Evolutionary conservation across 2,797 vertebrate genomes (phyloP), one percentile per base, ranked within the genome.

Genomic region (Adrianichthys oophorus): DNA sequence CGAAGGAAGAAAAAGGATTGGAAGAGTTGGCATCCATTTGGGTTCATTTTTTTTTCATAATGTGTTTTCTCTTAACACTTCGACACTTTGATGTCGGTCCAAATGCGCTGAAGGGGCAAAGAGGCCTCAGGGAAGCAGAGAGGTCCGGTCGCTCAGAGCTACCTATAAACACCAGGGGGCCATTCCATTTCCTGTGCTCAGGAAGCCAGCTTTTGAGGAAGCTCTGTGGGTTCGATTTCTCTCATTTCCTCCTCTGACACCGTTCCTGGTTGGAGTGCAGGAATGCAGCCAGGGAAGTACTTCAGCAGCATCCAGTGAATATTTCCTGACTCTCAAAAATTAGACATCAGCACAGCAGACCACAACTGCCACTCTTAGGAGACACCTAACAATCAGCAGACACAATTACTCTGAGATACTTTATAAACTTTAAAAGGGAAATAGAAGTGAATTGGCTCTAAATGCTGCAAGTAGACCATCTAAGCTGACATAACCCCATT

Each of bases 401-500:
- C 58, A 46, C 81, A 85, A 86, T 84, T 83, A 84, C 68, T 66
- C 75, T 44, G 52, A 80, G 76, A 74, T 83, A 85, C 83, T 88
- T 87, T 84, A 60, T 68, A 60, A 86, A 86, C 74, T 87, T 83
- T 74, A 82, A 82, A 83, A 84, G 80, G 86, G 87, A 70, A 64
- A 76, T 78, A 86, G 86, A 85, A 80, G 80, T 80, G 79, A 76
- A 70, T 66, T 41, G 57, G 74, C 79, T 80, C 84, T 84, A 84
- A 86, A 84, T 83, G 76, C 83, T 68, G 82, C 80, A 79, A 77
- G 77, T 57, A 70, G 72, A 74, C 62, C 86, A 87, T 85, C 83
- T 86, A 86, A 86, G 84, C 79, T 85, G 85, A 86, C 86, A 88
- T 87, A 85, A 86, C 83, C 86, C 87, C 79, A 84, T 87, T 82